Conservation (phyloP, 2,888 invertebrate species). For the Tinea pellionella region DNA sequence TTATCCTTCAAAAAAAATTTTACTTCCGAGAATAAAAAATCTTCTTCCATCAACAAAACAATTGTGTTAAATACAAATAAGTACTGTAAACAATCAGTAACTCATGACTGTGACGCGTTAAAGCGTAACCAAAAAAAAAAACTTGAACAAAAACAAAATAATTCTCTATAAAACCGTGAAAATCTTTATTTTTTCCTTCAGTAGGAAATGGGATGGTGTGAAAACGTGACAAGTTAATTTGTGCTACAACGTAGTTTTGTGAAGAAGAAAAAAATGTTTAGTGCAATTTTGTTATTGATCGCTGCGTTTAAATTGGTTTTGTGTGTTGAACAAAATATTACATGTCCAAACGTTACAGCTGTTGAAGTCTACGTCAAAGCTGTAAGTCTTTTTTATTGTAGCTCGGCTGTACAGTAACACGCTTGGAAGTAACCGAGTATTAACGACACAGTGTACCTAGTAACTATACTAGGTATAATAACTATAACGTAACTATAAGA, state of each 20-base stretch:
- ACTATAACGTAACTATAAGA: too few relatives aligned
- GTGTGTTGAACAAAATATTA: slow-evolving; percentile 31
- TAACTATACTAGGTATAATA: too few relatives aligned
- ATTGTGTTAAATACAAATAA: not conserved
- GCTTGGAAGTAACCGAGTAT: too few relatives aligned
- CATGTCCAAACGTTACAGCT: slow-evolving; percentile 41
- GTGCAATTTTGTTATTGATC: slow-evolving; percentile 30
- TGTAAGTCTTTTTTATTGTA: too few relatives aligned
- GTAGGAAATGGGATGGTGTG: slow-evolving; percentile 5
- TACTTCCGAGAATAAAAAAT: not conserved
- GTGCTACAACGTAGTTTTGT: not conserved
- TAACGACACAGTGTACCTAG: too few relatives aligned
- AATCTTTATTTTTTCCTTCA: slow-evolving; percentile 29
- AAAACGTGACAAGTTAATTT: not conserved
- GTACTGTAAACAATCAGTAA: not conserved
- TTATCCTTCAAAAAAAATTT: too few relatives aligned
- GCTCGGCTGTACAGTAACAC: too few relatives aligned
- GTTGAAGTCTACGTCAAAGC: slow-evolving; percentile 54
- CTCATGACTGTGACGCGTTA: slow-evolving; percentile 6
- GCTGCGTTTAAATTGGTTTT: slow-evolving; percentile 28
- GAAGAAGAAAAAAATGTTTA: not conserved
- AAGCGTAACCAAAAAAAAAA: not conserved
- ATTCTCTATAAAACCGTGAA: slow-evolving; percentile 28
- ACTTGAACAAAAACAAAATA: not conserved
- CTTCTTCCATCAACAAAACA: not conserved